A percentile compares a stretch with the other conserved stretches of the same genome.
These are phyloP conservation scores for Microchrysa polita DNA, from an alignment of 2,888 invertebrate genomes.

Conservation along the genomic window DNA sequence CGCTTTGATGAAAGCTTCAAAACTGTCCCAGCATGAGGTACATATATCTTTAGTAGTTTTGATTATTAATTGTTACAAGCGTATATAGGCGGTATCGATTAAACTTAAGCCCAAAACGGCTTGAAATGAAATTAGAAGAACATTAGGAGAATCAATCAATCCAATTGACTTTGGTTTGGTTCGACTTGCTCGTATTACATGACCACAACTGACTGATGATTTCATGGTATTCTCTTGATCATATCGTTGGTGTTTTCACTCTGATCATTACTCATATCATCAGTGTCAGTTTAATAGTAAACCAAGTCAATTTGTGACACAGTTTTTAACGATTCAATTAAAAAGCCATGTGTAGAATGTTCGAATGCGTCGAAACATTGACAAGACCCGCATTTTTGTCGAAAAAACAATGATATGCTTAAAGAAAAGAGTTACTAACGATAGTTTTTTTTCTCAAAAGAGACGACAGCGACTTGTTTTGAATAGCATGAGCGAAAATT, in stretches of 20 bases:
- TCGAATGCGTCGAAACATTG: slow-evolving; percentile 14
- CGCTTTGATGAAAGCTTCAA: slow-evolving; percentile 37
- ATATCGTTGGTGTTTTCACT: not conserved
- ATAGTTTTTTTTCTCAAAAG: not conserved
- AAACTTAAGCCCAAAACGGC: slow-evolving; percentile 14
- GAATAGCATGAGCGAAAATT: not conserved
- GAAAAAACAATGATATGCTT: not conserved
- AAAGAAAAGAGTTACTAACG: not conserved
- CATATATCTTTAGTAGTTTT: slow-evolving; percentile 30
- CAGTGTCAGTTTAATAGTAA: slow-evolving; percentile 22
- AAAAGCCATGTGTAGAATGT: slow-evolving; percentile 8
- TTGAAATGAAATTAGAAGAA: slow-evolving; percentile 1
- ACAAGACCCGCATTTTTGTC: slow-evolving; percentile 14
- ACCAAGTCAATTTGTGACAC: slow-evolving; percentile 35
- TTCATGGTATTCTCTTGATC: slow-evolving; percentile 17
- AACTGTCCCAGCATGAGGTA: slow-evolving; percentile 34
- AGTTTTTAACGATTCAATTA: slow-evolving; percentile 43
- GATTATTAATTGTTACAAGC: slow-evolving; percentile 26
- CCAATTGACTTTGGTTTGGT: slow-evolving; percentile 1
- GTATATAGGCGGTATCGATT: slow-evolving; percentile 26
- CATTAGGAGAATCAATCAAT: slow-evolving; percentile 27
- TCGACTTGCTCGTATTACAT: slow-evolving; percentile 8
- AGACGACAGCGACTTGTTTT: too few relatives aligned
- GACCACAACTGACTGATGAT: slow-evolving; percentile 8
- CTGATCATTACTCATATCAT: slow-evolving; percentile 37